Base-by-base conservation (phyloP, 1,140 invertebrate species). In the Monochamus saltuarius region DNA sequence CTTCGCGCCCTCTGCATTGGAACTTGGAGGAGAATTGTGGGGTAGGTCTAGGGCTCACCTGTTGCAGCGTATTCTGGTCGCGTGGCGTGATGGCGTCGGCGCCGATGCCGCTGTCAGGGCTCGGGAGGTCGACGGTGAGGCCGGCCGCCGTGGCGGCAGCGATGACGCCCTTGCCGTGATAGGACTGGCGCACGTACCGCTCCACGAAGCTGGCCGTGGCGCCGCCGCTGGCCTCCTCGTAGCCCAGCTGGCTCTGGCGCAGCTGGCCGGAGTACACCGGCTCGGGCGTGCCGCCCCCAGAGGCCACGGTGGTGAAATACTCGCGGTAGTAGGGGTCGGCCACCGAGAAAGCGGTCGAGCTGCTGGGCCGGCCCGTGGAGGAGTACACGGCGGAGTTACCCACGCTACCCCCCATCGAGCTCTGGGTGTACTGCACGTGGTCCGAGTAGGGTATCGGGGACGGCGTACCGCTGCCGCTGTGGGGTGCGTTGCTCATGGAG, bases 21-120 rank as follows among this genome's bases (percentile, higher is more conserved):
- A 38, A 57, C 42, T 34, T 49, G 6, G 35, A 34, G 22, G 7
- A 29, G 17, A 57, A 8, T 13, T n/a, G 54, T 67, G 59, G 59
- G 52, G 42, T 42, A 42, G 40, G 61, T 63, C 65, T 67, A 61
- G 65, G 65, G 66, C 82, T 80, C 81, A 94, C 92, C 89, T 94
- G 92, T 80, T 94, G 92, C 72, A 90, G 88, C 78, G 87, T 88
- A 74, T 85, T 90, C 81, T 89, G 91, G 80, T 90, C 92, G 74
- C 90, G 80, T 39, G 93, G 93, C 34, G 93, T 95, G 71, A 94
- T 91, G 64, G 91, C 89, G 71, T 94, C 91, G 1, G 91, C 89
- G 22, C 92, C 93, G 68, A 95, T 95, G 14, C 92, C 93, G 66
- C 89, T 92, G 77, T 95, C 92, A 1, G 93, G 92, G 58, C 92